Base-by-base conservation (phyloP, 2,888 invertebrate species). In the Mythimna albipuncta region DNA sequence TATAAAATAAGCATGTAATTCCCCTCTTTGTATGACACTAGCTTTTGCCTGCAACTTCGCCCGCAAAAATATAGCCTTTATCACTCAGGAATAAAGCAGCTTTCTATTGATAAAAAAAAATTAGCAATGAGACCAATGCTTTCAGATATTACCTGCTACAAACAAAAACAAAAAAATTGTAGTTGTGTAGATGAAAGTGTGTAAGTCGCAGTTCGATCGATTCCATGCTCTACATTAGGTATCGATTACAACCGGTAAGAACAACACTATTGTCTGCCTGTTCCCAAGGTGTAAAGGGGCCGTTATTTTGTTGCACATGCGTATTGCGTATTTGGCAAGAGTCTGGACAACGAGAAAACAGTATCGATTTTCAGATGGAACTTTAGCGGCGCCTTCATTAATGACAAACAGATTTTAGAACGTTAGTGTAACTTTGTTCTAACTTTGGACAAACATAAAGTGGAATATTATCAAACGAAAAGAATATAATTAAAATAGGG, bases 191-290 rank as follows among this genome's bases (percentile, higher is more conserved):
- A 16, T 6, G 47, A 47, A 47, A 19, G 19, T 47, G 0, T 47
- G 7, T 38, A 38, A 38, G 9, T 9, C 38, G 44, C 47, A 6
- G 47, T 47, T 47, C 47, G 47, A 47, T 47, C 47, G 57, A 16
- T 6, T 38, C 59, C 59, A 6, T n/a, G 16, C 16, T 41, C 61
- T 41, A 3, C 13, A 13, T 41, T 58, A 61, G 62, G 26, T 65
- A 81, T 82, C 79, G 79, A 82, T 82, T 79, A 73, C 79, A 82
- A 64, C 73, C 69, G 52, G 55, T 79, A 75, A 65, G n/a, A 70
- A 58, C 52, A 66, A 76, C 57, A 73, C 35, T 44, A n/a, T 67
- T 70, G 47, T 57, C 67, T 81, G 62, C 10, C 65, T 44, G 65
- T 79, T 79, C 71, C 71, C 72, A 71, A 58, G 70, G 65, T 41